Evolutionary conservation across 2,888 invertebrate genomes (phyloP).

Genomic region (Belgica antarctica): DNA sequence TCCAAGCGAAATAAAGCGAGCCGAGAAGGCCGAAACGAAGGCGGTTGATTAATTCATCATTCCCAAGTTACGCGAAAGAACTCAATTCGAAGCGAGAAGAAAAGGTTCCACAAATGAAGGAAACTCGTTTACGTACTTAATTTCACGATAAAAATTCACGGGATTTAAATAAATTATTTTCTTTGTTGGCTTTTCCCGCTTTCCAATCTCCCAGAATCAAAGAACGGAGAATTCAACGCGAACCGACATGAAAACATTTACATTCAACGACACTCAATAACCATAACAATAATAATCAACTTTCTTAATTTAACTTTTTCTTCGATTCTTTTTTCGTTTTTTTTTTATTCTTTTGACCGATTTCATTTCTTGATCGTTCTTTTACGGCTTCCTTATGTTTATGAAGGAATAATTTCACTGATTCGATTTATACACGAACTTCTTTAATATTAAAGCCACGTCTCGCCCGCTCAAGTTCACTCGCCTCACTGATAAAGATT

Average conservation of each 20-base stretch:
- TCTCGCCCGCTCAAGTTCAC: too few relatives aligned
- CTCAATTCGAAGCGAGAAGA: not conserved
- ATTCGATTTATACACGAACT: too few relatives aligned
- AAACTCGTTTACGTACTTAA: slow-evolving; percentile 35
- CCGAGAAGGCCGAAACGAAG: not conserved
- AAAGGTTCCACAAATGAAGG: not conserved
- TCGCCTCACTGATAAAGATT: too few relatives aligned
- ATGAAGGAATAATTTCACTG: slow-evolving; percentile 4
- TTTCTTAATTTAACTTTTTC: not conserved
- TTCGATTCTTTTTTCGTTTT: not conserved
- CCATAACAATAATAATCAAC: slow-evolving; percentile 40
- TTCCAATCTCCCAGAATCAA: not conserved
- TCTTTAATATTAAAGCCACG: too few relatives aligned
- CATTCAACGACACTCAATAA: slow-evolving; percentile 38
- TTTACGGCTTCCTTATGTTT: slow-evolving; percentile 26
- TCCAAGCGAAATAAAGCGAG: too few relatives aligned
- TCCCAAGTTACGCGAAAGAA: too few relatives aligned
- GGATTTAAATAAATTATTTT: slow-evolving; percentile 44
- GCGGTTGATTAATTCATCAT: slow-evolving; percentile 32
- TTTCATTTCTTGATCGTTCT: not conserved
- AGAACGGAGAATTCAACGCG: too few relatives aligned
- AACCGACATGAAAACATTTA: slow-evolving; percentile 22
- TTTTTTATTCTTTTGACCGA: slow-evolving; percentile 1
- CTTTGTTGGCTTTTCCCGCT: not conserved
- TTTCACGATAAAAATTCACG: slow-evolving; percentile 16